Percentiles rank a stretch among this genome's conserved stretches.
phyloP scores from a whole-genome alignment of 2,888 invertebrate species.

The Philhelius pedissequus region DNA sequence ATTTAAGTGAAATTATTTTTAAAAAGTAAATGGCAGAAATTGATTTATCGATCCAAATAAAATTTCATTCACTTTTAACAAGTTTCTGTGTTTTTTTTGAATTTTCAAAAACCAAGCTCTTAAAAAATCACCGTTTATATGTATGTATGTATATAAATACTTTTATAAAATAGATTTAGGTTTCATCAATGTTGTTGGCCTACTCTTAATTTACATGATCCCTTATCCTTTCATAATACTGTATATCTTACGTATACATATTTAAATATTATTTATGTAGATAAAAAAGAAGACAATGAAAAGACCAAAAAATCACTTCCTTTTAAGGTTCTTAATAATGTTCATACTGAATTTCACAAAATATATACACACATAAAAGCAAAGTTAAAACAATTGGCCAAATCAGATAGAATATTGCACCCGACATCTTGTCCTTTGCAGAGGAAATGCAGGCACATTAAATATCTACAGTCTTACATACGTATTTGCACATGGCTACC shows the following conservation, averaged over 20 bases:
- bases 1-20: too few species aligned
- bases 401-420: slow-evolving; percentile 68
- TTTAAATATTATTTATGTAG: not conserved
- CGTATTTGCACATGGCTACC: slow-evolving; percentile 47
- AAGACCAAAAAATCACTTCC: slow-evolving; percentile 45
- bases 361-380: slow-evolving; percentile 47
- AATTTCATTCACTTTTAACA: too few species aligned
- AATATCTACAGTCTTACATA: slow-evolving; percentile 49
- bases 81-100: too few species aligned
- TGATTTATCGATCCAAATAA: too few species aligned
- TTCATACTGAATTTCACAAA: slow-evolving; percentile 32
- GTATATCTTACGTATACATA: not conserved
- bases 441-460: slow-evolving; percentile 58
- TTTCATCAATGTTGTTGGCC: not conserved
- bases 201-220: slow-evolving; percentile 24
- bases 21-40: too few species aligned
- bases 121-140: too few species aligned
- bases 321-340: slow-evolving; percentile 47
- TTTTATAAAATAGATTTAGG: slow-evolving; percentile 30
- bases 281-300: slow-evolving; percentile 6
- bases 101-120: too few species aligned
- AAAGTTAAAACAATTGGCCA: slow-evolving; percentile 61
- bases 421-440: slow-evolving; percentile 67
- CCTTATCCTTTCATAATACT: slow-evolving; percentile 9
- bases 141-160: not conserved